A percentile compares a stretch with the other conserved stretches of the same genome.
Evolutionary conservation across 2,797 vertebrate species (phyloP).

Genomic region (Lagocephalus sceleratus): DNA sequence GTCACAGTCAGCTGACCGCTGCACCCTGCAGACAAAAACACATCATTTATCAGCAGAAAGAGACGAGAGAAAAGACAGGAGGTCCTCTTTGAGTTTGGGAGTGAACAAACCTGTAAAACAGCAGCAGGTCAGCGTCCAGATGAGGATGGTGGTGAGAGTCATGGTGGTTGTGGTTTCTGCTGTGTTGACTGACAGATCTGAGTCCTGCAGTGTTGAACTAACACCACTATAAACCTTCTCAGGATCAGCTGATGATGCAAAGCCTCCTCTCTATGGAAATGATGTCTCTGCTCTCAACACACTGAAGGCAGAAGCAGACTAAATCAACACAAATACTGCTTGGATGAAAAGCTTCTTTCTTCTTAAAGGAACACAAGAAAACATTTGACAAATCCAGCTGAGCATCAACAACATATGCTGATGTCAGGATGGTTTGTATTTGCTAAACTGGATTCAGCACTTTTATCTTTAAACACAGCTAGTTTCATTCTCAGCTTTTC

Average conservation of each 20-base stretch:
- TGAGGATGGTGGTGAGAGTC: slow-evolving; percentile 53
- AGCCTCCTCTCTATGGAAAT: slow-evolving; percentile 51
- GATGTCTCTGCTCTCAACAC: not conserved
- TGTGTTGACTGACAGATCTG: slow-evolving; percentile 40
- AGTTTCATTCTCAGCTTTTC: not conserved
- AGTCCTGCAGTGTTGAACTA: slow-evolving; percentile 40
- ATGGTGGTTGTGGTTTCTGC: slow-evolving; percentile 43
- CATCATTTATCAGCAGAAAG: too few relatives aligned
- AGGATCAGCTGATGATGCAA: slow-evolving; percentile 56
- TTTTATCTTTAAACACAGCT: not conserved
- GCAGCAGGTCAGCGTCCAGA: slow-evolving; percentile 53
- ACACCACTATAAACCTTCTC: slow-evolving; percentile 52
- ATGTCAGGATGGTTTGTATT: not conserved
- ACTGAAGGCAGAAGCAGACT: slow-evolving; percentile 1
- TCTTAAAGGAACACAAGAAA: not conserved
- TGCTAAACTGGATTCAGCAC: too few relatives aligned
- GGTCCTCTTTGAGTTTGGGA: not conserved
- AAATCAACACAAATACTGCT: not conserved
- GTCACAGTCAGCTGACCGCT: too few relatives aligned
- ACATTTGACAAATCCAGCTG: not conserved
- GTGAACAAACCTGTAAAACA: not conserved
- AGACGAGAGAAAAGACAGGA: too few relatives aligned
- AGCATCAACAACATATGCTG: not conserved
- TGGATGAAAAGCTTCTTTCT: not conserved
- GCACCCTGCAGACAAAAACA: not conserved